Percentiles rank a stretch among this genome's conserved stretches.
phyloP scores from a whole-genome alignment of 2,113 vertebrate species.

The Pangasianodon hypophthalmus region DNA sequence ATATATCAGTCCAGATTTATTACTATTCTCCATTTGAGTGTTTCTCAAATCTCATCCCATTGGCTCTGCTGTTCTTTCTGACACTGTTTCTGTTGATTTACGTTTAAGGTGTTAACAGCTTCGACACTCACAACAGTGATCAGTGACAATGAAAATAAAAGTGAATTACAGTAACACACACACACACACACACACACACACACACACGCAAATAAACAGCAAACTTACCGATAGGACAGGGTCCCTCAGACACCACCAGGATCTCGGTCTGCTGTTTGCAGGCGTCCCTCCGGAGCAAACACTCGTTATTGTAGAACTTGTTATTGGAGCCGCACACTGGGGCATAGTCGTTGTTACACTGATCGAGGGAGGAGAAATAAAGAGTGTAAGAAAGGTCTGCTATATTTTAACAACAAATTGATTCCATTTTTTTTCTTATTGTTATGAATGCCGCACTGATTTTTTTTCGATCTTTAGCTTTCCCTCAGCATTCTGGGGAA shows the following conservation, averaged over 20 bases:
- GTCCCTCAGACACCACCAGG: slow-evolving; percentile 88
- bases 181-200: slow-evolving; percentile 33
- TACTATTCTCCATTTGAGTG: background rate
- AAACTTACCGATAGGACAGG: slow-evolving; percentile 88
- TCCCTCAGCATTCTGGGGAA: background rate
- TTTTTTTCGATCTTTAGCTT: background rate
- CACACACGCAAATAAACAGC: background rate
- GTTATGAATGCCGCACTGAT: background rate
- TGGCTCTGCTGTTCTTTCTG: background rate
- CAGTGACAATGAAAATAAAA: background rate
- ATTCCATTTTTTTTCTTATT: background rate
- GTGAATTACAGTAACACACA: background rate
- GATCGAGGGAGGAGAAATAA: slow-evolving; percentile 44
- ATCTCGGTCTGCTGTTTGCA: slow-evolving; percentile 98
- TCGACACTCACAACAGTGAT: background rate
- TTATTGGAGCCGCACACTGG: slow-evolving; percentile 98
- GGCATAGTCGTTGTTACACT: slow-evolving; percentile 98
- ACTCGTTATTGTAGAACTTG: slow-evolving; percentile 96
- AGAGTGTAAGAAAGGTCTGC: background rate
- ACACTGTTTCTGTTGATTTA: background rate
- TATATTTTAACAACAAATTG: background rate
- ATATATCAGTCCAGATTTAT: slow-evolving; percentile 1
- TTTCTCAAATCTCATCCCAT: background rate
- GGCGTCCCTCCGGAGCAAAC: slow-evolving; percentile 93
- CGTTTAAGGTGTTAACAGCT: background rate